Evolutionary conservation across 2,888 invertebrate species (phyloP).

Genomic region (Dryobota labecula): DNA sequence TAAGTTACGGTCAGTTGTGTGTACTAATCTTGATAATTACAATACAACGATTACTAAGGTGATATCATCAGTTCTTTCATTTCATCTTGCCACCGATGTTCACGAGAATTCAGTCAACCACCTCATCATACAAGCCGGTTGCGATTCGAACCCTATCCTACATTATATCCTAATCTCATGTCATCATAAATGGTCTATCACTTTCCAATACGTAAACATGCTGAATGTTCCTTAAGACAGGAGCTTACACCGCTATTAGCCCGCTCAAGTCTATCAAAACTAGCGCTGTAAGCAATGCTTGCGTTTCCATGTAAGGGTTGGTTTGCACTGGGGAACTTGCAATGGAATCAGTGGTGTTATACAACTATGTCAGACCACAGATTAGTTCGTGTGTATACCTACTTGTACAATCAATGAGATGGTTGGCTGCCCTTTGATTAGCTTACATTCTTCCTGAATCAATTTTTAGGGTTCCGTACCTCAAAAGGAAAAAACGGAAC

Average conservation of each 20-base stretch:
- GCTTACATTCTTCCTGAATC: background rate
- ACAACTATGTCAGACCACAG: constrained; percentile 2
- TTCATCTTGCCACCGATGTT: no score
- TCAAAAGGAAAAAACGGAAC: no score
- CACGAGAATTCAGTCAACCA: no score
- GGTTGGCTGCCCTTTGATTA: background rate
- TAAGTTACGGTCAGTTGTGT: no score
- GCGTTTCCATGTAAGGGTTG: constrained; percentile 2
- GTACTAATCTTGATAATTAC: no score
- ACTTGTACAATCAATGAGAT: constrained; percentile 8
- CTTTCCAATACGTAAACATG: constrained; percentile 28
- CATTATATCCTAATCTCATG: constrained; percentile 32
- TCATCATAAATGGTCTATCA: constrained; percentile 31
- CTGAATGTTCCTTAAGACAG: constrained; percentile 41
- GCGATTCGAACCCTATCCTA: no score
- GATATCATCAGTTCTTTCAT: no score
- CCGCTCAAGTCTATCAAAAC: constrained; percentile 46
- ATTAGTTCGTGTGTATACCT: background rate
- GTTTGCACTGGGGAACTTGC: constrained; percentile 38
- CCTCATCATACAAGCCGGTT: no score
- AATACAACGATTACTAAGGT: no score
- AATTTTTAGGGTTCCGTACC: no score
- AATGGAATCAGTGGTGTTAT: constrained; percentile 30
- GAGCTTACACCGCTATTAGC: constrained; percentile 50
- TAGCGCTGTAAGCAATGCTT: constrained; percentile 46